phyloP scores from a whole-genome alignment of 2,888 invertebrate genomes.

The Lepeophtheirus nordmannii region DNA sequence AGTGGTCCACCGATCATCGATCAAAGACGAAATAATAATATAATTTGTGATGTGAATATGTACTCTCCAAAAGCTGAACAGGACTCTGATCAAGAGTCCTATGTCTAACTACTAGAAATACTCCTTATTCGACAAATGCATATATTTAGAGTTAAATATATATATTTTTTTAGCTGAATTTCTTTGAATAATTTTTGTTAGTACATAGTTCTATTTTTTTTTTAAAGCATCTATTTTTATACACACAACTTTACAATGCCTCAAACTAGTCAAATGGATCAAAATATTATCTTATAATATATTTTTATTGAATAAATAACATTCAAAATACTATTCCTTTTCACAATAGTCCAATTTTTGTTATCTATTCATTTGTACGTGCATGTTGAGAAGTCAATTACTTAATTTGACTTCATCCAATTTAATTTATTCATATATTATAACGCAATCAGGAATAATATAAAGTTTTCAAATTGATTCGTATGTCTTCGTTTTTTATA shows the following conservation, averaged over 20 bases:
- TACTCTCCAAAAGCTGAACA: not conserved
- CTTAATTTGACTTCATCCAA: too few relatives aligned
- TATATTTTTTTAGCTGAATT: not conserved
- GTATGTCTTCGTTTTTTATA: too few relatives aligned
- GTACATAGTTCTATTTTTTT: not conserved
- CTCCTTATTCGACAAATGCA: not conserved
- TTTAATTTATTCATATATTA: too few relatives aligned
- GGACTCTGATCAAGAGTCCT: slow-evolving; percentile 17
- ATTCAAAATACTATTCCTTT: too few relatives aligned
- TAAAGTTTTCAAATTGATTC: too few relatives aligned
- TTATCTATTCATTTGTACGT: too few relatives aligned
- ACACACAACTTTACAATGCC: not conserved
- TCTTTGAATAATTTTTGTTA: not conserved
- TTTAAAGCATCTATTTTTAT: not conserved
- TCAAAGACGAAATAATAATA: slow-evolving; percentile 2
- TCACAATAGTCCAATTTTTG: too few relatives aligned
- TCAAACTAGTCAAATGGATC: slow-evolving; percentile 1
- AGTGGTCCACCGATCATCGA: not conserved
- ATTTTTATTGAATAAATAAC: not conserved
- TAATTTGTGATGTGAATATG: not conserved
- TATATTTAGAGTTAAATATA: slow-evolving; percentile 1
- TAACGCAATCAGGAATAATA: too few relatives aligned
- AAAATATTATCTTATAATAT: slow-evolving; percentile 5
- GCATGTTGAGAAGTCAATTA: too few relatives aligned
- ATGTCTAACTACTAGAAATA: slow-evolving; percentile 10